Percentiles rank a stretch among this genome's conserved stretches.
Evolutionary conservation across 2,888 invertebrate genomes (phyloP).

Genomic region (Brachyptera risi): DNA sequence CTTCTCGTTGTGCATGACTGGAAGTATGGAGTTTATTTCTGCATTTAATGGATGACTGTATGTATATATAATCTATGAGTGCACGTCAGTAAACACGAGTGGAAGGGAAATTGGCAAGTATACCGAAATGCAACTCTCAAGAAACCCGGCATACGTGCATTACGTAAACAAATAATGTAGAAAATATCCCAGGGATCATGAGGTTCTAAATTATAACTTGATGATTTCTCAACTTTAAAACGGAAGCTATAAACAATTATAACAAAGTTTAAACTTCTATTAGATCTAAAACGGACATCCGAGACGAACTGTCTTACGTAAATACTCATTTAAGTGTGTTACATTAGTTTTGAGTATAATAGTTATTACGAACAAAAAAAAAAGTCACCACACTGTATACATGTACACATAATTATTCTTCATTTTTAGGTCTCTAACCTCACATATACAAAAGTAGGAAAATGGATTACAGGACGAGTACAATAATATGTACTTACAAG

Average conservation of each 20-base stretch:
- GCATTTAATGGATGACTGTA: slow-evolving; percentile 11
- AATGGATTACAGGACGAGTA: neutral
- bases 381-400: no score
- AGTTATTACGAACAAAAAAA: slow-evolving; percentile 9
- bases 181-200: neutral
- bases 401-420: no score
- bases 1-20: neutral
- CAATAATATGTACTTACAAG: neutral
- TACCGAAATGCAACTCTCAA: no score
- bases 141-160: no score
- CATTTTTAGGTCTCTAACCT: slow-evolving; percentile 11
- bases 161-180: slow-evolving; percentile 8
- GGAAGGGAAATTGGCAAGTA: neutral
- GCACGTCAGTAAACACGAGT: neutral
- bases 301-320: no score
- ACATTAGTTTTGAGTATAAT: slow-evolving; percentile 4
- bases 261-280: slow-evolving; percentile 13
- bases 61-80: no score
- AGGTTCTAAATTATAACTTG: slow-evolving; percentile 6
- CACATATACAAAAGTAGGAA: neutral
- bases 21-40: slow-evolving; percentile 18
- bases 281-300: slow-evolving; percentile 16
- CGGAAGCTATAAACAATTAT: slow-evolving; percentile 11
- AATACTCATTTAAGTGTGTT: neutral
- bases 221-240: neutral